Evolutionary conservation across 2,888 invertebrate genomes (phyloP), one percentile per base, ranked within the genome.

Genomic region (Anthophora plumipes): DNA sequence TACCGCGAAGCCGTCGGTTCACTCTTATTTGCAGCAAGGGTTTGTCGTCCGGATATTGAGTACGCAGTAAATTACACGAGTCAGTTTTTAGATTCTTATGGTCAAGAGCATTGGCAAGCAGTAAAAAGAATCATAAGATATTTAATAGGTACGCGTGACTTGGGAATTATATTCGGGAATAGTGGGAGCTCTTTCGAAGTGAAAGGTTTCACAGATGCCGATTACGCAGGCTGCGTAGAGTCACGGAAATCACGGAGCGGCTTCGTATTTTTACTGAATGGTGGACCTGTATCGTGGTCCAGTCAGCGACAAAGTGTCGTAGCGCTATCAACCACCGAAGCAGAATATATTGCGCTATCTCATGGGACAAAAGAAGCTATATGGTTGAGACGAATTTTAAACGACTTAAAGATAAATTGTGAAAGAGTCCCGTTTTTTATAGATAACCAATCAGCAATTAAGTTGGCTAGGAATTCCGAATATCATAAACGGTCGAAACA

Each of bases 1-100:
- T 77, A 71, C 37, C 70, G 77, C 7, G 70, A 77, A 22, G 59
- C 66, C 14, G 31, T 77, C 4, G 71, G 77, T 17, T 71, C 66
- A 1, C 43, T 77, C 8, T 7, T 77, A 14, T 77, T 71, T 46
- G 59, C 54, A 0, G 71, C 70, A 2, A 64, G 60, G 17, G 66
- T 64, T 0, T 46, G 48, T 6, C 31, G 73, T 3, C 69, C 68
- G 0, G 78, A 73, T 25, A 78, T 73, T n/a, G 69, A 61, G 11
- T 79, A 69, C 31, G 74, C 66, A 0, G 60, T 79, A 0, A 74
- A 61, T 12, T 17, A 37, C 0, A 46, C 55, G 0, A 79, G 70
- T 54, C 43, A 67, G 22, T 79, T 68, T 37, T 0, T 74, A 12
- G 43, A 52, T 20, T 43, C 20, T 9, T 64, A 46, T 25, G 17